These are phyloP conservation scores for Ictalurus furcatus DNA, from an alignment of 2,113 vertebrate genomes.

Conservation along the genomic window DNA sequence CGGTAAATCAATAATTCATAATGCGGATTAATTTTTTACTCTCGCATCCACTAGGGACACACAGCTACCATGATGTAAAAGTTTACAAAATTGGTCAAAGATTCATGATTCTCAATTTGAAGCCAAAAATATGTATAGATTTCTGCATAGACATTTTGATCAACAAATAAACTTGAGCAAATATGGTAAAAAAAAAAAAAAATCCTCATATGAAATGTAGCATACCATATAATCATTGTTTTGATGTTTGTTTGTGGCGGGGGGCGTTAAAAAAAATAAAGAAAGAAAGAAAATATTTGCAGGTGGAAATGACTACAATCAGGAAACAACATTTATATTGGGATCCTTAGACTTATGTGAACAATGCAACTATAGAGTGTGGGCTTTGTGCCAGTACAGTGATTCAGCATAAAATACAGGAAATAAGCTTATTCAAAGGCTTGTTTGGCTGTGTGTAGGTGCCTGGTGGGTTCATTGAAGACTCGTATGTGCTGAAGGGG, in stretches of 20 bases:
- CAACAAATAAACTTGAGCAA: background rate
- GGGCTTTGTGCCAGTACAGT: background rate
- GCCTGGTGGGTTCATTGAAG: conserved; percentile 90
- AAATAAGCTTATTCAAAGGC: background rate
- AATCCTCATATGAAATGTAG: background rate
- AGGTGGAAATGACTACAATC: background rate
- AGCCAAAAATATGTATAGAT: background rate
- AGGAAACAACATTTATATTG: background rate
- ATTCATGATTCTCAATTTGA: background rate
- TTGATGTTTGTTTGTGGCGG: background rate
- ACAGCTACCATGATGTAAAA: background rate
- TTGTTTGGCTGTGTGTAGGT: conserved; percentile 71
- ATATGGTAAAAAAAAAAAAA: background rate
- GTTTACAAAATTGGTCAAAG: background rate
- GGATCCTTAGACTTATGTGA: background rate
- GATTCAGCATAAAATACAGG: background rate
- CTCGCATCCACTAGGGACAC: background rate
- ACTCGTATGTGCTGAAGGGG: conserved; percentile 86
- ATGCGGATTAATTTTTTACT: background rate
- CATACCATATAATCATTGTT: background rate
- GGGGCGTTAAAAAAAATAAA: too few relatives aligned
- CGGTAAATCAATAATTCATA: background rate
- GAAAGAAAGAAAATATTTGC: background rate
- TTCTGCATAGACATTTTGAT: background rate
- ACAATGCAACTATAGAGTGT: background rate